Evolutionary conservation across 2,113 vertebrate genomes (phyloP).

Genomic region (Eurystomus gularis): DNA sequence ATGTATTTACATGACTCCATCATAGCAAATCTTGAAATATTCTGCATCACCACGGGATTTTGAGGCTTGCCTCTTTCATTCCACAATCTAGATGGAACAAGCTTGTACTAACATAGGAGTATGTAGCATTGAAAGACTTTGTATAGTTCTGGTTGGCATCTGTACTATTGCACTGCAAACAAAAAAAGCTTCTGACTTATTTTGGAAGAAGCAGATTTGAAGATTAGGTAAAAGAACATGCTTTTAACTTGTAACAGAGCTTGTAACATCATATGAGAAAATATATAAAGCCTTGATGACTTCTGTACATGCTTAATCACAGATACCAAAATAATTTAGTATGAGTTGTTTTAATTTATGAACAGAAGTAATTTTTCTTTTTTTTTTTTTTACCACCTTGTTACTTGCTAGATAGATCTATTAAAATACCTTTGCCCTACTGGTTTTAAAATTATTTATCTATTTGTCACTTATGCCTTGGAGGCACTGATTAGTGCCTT

Average conservation of each 20-base stretch:
- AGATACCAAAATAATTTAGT: background rate
- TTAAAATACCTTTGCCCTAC: background rate
- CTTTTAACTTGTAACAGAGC: background rate
- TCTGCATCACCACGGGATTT: background rate
- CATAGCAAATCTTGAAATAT: background rate
- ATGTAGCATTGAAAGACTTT: background rate
- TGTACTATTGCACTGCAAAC: background rate
- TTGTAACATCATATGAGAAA: background rate
- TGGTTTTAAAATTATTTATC: background rate
- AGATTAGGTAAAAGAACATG: background rate
- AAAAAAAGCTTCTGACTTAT: background rate
- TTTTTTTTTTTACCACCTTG: background rate
- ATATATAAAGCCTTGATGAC: background rate
- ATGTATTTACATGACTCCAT: background rate
- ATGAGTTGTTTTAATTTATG: background rate
- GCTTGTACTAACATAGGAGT: background rate
- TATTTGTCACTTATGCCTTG: background rate
- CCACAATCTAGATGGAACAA: background rate
- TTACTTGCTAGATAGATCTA: background rate
- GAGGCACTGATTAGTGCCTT: background rate
- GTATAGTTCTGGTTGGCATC: background rate
- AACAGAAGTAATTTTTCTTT: background rate
- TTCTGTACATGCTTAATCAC: background rate
- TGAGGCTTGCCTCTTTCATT: background rate
- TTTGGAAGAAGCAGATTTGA: background rate